Percentiles rank a stretch among this genome's conserved stretches.
phyloP scores from a whole-genome alignment of 2,888 invertebrate species.

The Endotricha flammealis region DNA sequence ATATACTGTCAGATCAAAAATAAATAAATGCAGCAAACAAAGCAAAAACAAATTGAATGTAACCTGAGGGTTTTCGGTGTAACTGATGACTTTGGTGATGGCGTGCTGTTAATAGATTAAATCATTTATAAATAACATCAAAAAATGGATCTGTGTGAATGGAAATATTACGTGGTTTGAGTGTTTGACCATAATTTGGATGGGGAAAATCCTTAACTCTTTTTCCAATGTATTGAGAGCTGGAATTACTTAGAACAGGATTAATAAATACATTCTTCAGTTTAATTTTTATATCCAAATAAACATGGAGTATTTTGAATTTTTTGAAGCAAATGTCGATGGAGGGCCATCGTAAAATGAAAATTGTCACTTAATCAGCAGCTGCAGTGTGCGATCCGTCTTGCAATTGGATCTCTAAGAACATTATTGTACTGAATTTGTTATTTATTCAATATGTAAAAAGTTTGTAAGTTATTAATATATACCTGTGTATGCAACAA shows the following conservation, averaged over 20 bases:
- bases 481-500: constrained; percentile 81
- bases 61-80: constrained; percentile 77
- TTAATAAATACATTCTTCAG: too few species aligned
- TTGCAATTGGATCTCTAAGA: too few species aligned
- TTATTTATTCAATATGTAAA: not conserved
- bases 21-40: constrained; percentile 23
- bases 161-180: constrained; percentile 2
- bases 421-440: not conserved
- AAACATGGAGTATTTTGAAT: too few species aligned
- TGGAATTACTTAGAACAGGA: too few species aligned
- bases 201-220: too few species aligned
- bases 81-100: constrained; percentile 76
- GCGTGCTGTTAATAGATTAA: constrained; percentile 74
- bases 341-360: too few species aligned
- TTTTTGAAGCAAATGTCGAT: too few species aligned
- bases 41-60: constrained; percentile 47
- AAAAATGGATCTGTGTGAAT: constrained; percentile 22
- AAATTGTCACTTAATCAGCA: too few species aligned
- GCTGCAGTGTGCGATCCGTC: too few species aligned
- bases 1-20: constrained; percentile 12
- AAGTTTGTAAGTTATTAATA: not conserved
- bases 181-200: too few species aligned
- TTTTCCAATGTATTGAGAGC: too few species aligned
- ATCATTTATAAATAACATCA: constrained; percentile 53
- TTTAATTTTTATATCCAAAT: too few species aligned